Conservation (phyloP, 1,140 invertebrate species). For the Metaphire vulgaris region DNA sequence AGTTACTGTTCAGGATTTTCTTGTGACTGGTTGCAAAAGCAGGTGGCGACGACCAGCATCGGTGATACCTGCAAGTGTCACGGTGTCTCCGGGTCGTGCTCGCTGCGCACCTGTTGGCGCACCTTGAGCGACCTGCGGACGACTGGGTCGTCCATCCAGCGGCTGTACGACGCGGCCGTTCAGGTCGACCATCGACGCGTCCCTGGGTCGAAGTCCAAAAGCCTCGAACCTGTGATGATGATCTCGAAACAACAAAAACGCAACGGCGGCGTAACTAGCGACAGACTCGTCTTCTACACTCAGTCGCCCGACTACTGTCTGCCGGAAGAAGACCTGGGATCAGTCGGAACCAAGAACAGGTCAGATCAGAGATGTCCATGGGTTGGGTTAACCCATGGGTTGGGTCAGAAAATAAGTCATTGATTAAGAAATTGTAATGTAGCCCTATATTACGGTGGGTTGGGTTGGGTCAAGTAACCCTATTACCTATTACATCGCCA, state of each 20-base stretch:
- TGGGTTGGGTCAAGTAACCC: neutral
- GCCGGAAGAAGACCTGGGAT: constrained; percentile 63
- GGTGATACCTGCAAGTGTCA: constrained; percentile 76
- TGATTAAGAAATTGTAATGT: neutral
- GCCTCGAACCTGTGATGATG: neutral
- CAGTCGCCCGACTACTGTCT: constrained; percentile 90
- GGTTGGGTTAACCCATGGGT: no score
- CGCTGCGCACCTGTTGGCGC: constrained; percentile 89
- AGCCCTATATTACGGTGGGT: neutral
- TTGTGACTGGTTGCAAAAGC: neutral
- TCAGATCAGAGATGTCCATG: no score
- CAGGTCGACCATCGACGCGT: constrained; percentile 8
- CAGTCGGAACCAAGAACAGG: constrained; percentile 67
- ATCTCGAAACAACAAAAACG: constrained; percentile 35
- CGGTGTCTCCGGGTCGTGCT: constrained; percentile 90
- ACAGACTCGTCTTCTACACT: constrained; percentile 80
- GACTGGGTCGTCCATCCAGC: constrained; percentile 60
- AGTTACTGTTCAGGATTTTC: no score
- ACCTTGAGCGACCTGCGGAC: constrained; percentile 62
- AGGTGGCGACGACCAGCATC: constrained; percentile 31
- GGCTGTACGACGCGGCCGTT: constrained; percentile 19
- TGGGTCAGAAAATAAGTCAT: no score
- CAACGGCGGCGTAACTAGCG: constrained; percentile 55
- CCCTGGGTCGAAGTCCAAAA: constrained; percentile 59
- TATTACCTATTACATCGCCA: neutral